phyloP scores from a whole-genome alignment of 2,888 invertebrate species.

The Tribolium freemani region DNA sequence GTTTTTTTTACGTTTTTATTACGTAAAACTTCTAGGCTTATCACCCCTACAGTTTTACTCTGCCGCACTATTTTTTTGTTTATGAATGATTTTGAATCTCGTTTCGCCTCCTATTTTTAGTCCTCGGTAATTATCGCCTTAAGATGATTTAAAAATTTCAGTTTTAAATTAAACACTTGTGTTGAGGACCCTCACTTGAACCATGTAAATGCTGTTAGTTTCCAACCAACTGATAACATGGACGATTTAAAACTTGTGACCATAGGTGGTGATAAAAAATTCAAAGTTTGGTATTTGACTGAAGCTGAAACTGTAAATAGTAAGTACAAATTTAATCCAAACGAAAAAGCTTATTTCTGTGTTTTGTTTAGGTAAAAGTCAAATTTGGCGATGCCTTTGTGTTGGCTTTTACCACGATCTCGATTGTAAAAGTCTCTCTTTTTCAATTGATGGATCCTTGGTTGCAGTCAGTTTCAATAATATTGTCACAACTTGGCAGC shows the following conservation, averaged over 20 bases:
- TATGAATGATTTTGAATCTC: too few relatives aligned
- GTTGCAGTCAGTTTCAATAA: conserved; percentile 79
- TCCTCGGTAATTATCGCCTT: neutral
- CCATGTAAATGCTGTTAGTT: conserved; percentile 73
- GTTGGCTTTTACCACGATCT: conserved; percentile 75
- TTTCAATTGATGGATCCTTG: conserved; percentile 83
- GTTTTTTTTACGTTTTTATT: too few relatives aligned
- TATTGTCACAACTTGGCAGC: conserved; percentile 79
- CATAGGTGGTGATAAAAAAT: conserved; percentile 77
- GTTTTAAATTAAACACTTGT: conserved; percentile 79
- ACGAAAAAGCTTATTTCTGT: neutral
- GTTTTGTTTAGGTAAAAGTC: conserved; percentile 68
- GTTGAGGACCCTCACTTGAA: conserved; percentile 81
- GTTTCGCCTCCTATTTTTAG: too few relatives aligned
- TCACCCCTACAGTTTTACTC: too few relatives aligned
- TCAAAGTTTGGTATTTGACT: conserved; percentile 79
- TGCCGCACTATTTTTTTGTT: too few relatives aligned
- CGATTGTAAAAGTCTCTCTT: conserved; percentile 73
- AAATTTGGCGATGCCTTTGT: conserved; percentile 77
- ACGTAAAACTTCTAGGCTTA: too few relatives aligned
- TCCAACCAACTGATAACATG: conserved; percentile 70
- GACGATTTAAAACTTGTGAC: conserved; percentile 74
- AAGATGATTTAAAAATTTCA: conserved; percentile 61
- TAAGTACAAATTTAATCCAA: neutral
- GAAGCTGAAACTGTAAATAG: conserved; percentile 68